A percentile compares a stretch with the other conserved stretches of the same genome.
phyloP scores from a whole-genome alignment of 2,888 invertebrate species.

The Harpalus rufipes region DNA sequence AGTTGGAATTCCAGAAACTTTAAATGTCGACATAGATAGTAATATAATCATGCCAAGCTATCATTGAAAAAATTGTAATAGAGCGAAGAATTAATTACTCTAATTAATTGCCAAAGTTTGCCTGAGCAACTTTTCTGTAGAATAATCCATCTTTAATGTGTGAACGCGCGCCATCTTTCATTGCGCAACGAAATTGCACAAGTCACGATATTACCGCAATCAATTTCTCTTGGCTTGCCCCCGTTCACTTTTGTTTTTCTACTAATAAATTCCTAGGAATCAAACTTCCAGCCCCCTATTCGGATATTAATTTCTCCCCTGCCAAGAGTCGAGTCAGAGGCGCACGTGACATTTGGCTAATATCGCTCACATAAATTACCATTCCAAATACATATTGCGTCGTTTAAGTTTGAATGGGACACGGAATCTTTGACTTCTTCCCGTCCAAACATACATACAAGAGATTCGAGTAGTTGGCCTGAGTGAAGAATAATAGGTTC shows the following conservation, averaged over 20 bases:
- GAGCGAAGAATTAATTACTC: too few species aligned
- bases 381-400: conserved; percentile 56
- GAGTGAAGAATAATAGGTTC: neutral
- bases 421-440: neutral
- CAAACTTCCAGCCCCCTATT: conserved; percentile 35
- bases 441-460: neutral
- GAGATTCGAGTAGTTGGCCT: neutral
- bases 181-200: conserved; percentile 55
- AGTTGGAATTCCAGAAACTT: too few species aligned
- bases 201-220: conserved; percentile 63
- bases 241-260: conserved; percentile 53
- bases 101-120: too few species aligned
- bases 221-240: conserved; percentile 33
- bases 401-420: conserved; percentile 3
- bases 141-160: conserved; percentile 65
- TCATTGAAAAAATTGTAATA: too few species aligned
- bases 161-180: conserved; percentile 59
- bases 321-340: conserved; percentile 2
- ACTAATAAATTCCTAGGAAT: conserved; percentile 65
- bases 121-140: conserved; percentile 34
- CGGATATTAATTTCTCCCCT: conserved; percentile 62
- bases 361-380: conserved; percentile 64
- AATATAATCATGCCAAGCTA: too few species aligned
- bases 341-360: conserved; percentile 63
- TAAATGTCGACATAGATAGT: too few species aligned